Conservation (phyloP, 2,888 invertebrate species). For the Nomada flava region DNA sequence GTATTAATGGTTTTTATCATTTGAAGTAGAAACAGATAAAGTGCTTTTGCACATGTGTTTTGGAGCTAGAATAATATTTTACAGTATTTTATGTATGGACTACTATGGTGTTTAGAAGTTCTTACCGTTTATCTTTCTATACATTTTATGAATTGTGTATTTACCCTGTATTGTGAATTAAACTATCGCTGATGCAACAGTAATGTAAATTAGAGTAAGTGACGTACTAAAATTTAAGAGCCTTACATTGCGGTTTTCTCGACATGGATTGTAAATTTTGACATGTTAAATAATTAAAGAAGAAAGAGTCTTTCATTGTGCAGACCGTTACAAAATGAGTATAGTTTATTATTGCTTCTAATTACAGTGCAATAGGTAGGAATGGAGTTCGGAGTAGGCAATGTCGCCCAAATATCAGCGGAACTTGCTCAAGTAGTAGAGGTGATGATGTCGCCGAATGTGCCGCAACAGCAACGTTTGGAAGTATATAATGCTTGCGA, state of each 20-base stretch:
- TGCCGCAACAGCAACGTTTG: conserved; percentile 90
- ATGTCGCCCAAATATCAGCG: conserved; percentile 89
- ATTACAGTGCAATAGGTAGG: conserved; percentile 67
- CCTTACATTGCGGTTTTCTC: background rate
- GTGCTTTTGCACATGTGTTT: background rate
- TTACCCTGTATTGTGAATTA: background rate
- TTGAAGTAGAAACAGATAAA: conserved; percentile 24
- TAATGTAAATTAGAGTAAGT: background rate
- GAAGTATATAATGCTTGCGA: conserved; percentile 95
- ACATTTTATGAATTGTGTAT: background rate
- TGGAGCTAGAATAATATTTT: background rate
- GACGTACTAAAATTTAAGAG: background rate
- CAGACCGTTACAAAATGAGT: background rate
- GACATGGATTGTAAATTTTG: background rate
- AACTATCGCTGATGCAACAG: background rate
- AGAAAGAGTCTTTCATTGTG: background rate
- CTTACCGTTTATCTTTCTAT: background rate
- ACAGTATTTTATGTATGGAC: background rate
- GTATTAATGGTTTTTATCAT: conserved; percentile 27
- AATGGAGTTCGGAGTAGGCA: conserved; percentile 86
- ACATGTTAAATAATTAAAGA: too few relatives aligned
- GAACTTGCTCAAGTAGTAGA: conserved; percentile 93
- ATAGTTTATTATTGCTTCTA: background rate
- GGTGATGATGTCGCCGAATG: conserved; percentile 92
- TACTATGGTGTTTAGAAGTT: background rate